phyloP scores from a whole-genome alignment of 2,888 invertebrate species.

The Drosophila bunnanda region DNA sequence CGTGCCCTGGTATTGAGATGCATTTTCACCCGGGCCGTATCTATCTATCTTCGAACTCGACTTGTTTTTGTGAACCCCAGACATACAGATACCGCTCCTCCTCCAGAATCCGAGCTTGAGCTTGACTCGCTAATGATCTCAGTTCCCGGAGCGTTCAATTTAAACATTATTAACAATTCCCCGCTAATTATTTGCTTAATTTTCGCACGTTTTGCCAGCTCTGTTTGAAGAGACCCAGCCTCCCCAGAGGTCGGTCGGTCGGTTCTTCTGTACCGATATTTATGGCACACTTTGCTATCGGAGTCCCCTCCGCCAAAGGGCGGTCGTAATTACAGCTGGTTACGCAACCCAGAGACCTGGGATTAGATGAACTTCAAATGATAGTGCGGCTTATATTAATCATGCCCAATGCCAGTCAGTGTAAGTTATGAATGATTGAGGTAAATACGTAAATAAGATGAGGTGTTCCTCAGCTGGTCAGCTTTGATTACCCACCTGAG shows the following conservation, averaged over 20 bases:
- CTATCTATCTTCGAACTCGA: conserved; percentile 10
- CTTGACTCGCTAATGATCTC: conserved; percentile 49
- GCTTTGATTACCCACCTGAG: conserved; percentile 70
- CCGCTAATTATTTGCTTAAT: conserved; percentile 57
- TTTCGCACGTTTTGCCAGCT: conserved; percentile 34
- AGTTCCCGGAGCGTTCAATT: conserved; percentile 25
- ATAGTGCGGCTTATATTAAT: conserved; percentile 17
- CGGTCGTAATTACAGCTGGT: conserved; percentile 1
- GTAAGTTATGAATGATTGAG: conserved; percentile 16
- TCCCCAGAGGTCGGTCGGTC: neutral
- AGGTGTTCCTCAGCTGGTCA: conserved; percentile 32
- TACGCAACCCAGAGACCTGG: conserved; percentile 21
- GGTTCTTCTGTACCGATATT: conserved; percentile 4
- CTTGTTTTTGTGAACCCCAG: conserved; percentile 18
- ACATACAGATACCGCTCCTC: neutral
- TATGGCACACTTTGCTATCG: neutral
- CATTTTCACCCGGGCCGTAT: conserved; percentile 24
- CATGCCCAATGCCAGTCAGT: conserved; percentile 25
- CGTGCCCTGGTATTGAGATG: conserved; percentile 26
- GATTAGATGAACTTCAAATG: neutral
- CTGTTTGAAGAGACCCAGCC: neutral
- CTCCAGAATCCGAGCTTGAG: conserved; percentile 4
- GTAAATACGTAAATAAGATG: conserved; percentile 25
- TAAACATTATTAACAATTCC: conserved; percentile 47
- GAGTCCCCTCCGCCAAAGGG: conserved; percentile 2